Evolutionary conservation across 2,888 invertebrate genomes (phyloP), one percentile per base, ranked within the genome.

Genomic region (Tethea ocularis): DNA sequence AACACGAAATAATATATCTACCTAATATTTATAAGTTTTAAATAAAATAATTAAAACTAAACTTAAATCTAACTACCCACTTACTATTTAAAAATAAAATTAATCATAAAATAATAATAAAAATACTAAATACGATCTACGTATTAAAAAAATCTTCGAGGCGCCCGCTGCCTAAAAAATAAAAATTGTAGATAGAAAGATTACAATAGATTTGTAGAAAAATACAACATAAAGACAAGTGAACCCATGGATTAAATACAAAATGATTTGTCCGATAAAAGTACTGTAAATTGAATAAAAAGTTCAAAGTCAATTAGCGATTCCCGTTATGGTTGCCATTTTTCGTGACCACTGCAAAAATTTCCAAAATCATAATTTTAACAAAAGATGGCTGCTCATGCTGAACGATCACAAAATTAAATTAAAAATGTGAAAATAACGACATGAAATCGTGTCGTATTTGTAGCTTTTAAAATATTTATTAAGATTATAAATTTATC

Each of bases 311-410:
- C 46, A 36, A 54, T 54, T 54, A 54, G 54, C 33, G 33, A 33
- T 20, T 20, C 33, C 53, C 54, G 54, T 54, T 54, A 36, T 54
- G 22, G 15, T 29, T 36, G 33, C 36, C 8, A 54, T 54, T 54
- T 36, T 54, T 54, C 33, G 54, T 54, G 54, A 54, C 54, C 33
- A 15, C 36, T 54, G 54, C 46, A 22, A 54, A n/a, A 54, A 54
- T 54, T 33, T 24, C 20, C 33, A 33, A 33, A 33, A 54, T 36
- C 22, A 54, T 17, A 54, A 36, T 22, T 54, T 20, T 54, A 13
- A 54, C 33, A 54, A 54, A 33, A 33, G 54, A 33, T n/a, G 54
- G 33, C 20, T 53, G 17, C 3, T 54, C 33, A 33, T 33, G 54
- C 54, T 22, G 54, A 54, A 54, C 54, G 54, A 36, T 33, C 33